Conservation (phyloP, 2,113 vertebrate species). For the Cisticola juncidis region DNA sequence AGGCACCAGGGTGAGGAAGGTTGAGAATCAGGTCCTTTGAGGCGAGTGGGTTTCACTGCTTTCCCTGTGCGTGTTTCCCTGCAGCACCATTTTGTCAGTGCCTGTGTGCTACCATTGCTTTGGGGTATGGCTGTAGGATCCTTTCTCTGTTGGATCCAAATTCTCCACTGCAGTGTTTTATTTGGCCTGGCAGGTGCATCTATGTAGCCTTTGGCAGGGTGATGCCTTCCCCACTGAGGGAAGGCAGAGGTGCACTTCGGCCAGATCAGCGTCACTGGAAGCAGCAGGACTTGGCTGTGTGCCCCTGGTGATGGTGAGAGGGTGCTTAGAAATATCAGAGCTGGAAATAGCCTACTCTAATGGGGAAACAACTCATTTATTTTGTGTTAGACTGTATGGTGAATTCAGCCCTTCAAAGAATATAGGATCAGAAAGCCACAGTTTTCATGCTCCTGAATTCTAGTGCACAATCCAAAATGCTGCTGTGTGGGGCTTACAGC, state of each 20-base stretch:
- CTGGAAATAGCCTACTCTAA: background rate
- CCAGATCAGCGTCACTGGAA: background rate
- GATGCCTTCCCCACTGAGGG: background rate
- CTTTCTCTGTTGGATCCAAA: background rate
- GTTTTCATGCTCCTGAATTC: background rate
- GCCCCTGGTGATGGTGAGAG: too few species aligned
- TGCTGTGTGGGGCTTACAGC: background rate
- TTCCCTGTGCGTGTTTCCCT: background rate
- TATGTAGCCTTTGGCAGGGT: background rate
- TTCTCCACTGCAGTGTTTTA: background rate
- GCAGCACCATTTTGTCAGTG: background rate
- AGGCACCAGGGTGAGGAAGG: background rate
- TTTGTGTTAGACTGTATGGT: background rate
- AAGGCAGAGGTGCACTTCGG: background rate
- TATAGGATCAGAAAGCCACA: background rate
- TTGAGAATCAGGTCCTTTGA: background rate
- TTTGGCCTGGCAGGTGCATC: background rate
- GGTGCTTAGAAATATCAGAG: background rate
- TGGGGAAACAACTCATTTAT: background rate
- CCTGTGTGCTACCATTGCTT: background rate
- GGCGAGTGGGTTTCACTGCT: background rate
- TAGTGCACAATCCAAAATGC: background rate
- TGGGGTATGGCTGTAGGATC: background rate
- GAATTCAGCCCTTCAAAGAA: background rate
- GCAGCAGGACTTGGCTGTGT: background rate